These are phyloP conservation scores for Parnassius apollo DNA, from an alignment of 2,888 invertebrate genomes.

Conservation along the genomic window DNA sequence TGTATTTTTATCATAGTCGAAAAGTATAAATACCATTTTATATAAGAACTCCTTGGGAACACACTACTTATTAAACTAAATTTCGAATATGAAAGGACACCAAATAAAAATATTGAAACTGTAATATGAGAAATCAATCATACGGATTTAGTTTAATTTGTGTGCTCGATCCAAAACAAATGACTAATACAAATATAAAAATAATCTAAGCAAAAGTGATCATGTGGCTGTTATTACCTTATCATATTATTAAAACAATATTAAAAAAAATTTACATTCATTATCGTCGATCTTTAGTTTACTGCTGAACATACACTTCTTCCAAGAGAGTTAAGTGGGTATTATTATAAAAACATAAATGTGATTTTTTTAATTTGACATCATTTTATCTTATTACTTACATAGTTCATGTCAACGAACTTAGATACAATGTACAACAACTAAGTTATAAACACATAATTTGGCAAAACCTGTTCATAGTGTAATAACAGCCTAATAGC, in stretches of 20 bases:
- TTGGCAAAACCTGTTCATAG: background rate
- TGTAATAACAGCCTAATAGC: conserved; percentile 4
- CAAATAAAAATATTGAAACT: conserved; percentile 8
- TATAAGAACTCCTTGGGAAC: conserved; percentile 5
- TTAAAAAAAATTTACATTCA: no score
- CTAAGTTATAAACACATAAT: background rate
- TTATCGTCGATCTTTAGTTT: no score
- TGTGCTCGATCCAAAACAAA: conserved; percentile 7
- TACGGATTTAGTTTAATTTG: conserved; percentile 30
- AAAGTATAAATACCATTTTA: conserved; percentile 33
- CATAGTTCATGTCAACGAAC: background rate
- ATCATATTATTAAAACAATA: background rate
- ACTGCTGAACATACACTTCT: no score
- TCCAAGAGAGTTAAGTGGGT: no score
- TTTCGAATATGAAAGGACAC: conserved; percentile 45
- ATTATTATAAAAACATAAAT: background rate
- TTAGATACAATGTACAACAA: background rate
- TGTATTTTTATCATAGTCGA: conserved; percentile 52
- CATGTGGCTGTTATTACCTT: conserved; percentile 8
- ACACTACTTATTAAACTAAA: conserved; percentile 44
- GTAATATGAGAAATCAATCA: background rate
- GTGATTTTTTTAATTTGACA: background rate
- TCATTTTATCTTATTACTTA: background rate
- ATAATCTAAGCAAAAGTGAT: background rate
- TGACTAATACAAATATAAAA: conserved; percentile 13